Conservation (phyloP, 2,888 invertebrate species). For the Lampropteryx suffumata region DNA sequence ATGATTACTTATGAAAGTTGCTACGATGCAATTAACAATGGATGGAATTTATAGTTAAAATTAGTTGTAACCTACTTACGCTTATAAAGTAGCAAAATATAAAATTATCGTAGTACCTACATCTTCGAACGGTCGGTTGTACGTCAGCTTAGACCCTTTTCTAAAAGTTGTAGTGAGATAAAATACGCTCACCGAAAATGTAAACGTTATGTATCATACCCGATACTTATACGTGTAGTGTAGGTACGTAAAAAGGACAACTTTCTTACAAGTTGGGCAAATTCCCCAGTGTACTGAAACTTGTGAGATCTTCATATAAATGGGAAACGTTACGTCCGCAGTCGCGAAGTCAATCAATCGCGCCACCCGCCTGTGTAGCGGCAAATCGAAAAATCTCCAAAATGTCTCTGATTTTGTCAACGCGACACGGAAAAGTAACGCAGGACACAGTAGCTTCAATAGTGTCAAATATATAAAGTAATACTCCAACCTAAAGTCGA, state of each 20-base stretch:
- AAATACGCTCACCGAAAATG: constrained; percentile 27
- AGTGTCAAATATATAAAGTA: background rate
- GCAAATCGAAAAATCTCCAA: constrained; percentile 70
- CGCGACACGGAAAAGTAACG: constrained; percentile 7
- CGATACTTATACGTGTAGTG: constrained; percentile 24
- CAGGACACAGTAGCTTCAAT: background rate
- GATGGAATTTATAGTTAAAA: too few species aligned
- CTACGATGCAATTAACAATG: too few species aligned
- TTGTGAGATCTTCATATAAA: constrained; percentile 70
- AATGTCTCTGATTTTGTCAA: constrained; percentile 54
- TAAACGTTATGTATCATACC: constrained; percentile 33
- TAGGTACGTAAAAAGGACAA: constrained; percentile 26
- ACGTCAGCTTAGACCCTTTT: background rate
- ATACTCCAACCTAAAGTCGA: background rate
- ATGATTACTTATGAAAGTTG: too few species aligned
- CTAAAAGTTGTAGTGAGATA: constrained; percentile 24
- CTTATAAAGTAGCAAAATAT: too few species aligned
- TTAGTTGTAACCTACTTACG: too few species aligned
- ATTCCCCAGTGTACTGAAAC: constrained; percentile 47
- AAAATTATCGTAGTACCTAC: too few species aligned
- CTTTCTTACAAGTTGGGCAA: constrained; percentile 33
- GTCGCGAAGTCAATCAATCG: constrained; percentile 67
- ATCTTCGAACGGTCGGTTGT: too few species aligned
- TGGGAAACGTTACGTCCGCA: constrained; percentile 63
- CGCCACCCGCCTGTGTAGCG: constrained; percentile 66